Conservation (phyloP, 1,140 invertebrate genomes). For the Drosophila nebulosa region DNA sequence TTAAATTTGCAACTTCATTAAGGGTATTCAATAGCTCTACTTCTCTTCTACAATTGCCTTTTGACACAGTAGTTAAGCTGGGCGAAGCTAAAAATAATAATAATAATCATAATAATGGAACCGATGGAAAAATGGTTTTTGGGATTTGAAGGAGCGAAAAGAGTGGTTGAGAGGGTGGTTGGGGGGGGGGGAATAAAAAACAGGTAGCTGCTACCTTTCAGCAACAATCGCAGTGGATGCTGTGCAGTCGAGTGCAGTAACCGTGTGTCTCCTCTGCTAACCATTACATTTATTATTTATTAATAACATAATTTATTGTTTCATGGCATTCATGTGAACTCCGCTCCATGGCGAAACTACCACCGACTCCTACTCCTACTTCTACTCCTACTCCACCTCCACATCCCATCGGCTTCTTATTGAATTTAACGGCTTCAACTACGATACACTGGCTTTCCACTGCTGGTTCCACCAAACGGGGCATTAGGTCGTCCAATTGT, state of each 20-base stretch:
- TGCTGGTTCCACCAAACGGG: constrained; percentile 60
- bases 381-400: constrained; percentile 4
- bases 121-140: constrained; percentile 14
- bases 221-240: constrained; percentile 59
- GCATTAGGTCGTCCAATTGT: constrained; percentile 77
- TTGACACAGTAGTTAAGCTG: constrained; percentile 70
- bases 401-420: constrained; percentile 57
- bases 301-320: constrained; percentile 81
- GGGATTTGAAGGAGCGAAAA: background rate
- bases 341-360: constrained; percentile 55
- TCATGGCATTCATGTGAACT: constrained; percentile 81
- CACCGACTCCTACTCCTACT: constrained; percentile 16
- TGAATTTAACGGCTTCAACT: constrained; percentile 67
- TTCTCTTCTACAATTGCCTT: constrained; percentile 28
- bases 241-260: background rate
- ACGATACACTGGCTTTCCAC: constrained; percentile 28
- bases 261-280: background rate
- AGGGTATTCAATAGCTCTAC: too few relatives aligned
- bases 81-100: constrained; percentile 10
- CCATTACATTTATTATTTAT: constrained; percentile 81
- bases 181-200: constrained; percentile 33
- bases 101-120: constrained; percentile 56
- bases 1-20: background rate
- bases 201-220: constrained; percentile 55
- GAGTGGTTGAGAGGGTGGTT: background rate